These are phyloP conservation scores for Hypselothyrea guttata DNA, from an alignment of 2,888 invertebrate genomes.

Conservation along the genomic window DNA sequence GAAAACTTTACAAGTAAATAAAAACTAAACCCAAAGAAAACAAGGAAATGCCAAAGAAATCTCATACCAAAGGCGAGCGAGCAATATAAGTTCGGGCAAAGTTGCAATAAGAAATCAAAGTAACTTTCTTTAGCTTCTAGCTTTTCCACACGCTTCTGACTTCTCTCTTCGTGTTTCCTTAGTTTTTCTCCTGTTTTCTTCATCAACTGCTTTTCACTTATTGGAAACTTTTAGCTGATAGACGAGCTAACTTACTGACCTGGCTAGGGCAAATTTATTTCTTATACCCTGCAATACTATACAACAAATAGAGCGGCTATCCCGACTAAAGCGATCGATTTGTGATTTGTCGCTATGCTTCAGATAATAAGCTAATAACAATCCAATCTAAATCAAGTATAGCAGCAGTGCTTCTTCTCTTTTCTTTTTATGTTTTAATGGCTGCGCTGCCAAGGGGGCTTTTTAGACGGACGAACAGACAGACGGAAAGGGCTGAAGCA, in stretches of 20 bases:
- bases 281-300: constrained; percentile 36
- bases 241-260: constrained; percentile 36
- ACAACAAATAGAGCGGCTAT: constrained; percentile 6
- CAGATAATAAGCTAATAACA: too few relatives aligned
- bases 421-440: too few relatives aligned
- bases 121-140: constrained; percentile 55
- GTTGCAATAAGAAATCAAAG: constrained; percentile 70
- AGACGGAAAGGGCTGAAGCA: too few relatives aligned
- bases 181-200: constrained; percentile 32
- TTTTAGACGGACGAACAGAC: too few relatives aligned
- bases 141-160: constrained; percentile 25
- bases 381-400: too few relatives aligned
- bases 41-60: constrained; percentile 3
- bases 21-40: constrained; percentile 17
- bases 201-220: constrained; percentile 71
- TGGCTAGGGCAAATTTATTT: constrained; percentile 46
- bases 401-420: too few relatives aligned
- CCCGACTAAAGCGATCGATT: background rate
- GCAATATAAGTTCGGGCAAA: constrained; percentile 63
- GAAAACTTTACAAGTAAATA: constrained; percentile 51
- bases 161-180: background rate
- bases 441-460: too few relatives aligned
- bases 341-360: too few relatives aligned
- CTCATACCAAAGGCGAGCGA: constrained; percentile 41
- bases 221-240: constrained; percentile 59